These are phyloP conservation scores for Pelodiscus sinensis DNA, from an alignment of 2,113 vertebrate species.

Conservation along the genomic window DNA sequence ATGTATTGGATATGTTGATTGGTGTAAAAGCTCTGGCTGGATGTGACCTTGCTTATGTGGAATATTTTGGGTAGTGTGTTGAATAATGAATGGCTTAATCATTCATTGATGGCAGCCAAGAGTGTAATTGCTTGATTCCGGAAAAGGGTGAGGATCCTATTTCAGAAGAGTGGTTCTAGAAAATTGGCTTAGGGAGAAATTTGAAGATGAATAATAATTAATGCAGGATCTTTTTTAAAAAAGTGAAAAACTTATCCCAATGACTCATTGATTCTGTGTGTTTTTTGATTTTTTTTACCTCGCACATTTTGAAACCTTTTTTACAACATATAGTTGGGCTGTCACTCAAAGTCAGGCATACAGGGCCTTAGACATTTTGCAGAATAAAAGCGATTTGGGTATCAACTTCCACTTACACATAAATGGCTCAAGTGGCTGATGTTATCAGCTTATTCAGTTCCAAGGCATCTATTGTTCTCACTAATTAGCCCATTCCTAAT, in stretches of 20 bases:
- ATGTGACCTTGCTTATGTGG: slow-evolving; percentile 47
- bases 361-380: not conserved
- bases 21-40: slow-evolving; percentile 41
- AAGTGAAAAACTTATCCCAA: fast-evolving
- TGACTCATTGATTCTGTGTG: not conserved
- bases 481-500: not conserved
- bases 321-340: slow-evolving; percentile 29
- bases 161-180: slow-evolving; percentile 27
- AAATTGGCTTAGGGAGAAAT: fast-evolving
- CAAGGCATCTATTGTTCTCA: slow-evolving; percentile 23
- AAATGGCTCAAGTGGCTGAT: not conserved
- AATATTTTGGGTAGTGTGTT: slow-evolving; percentile 29
- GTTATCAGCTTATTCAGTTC: slow-evolving; percentile 30
- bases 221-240: not conserved
- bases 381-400: slow-evolving; percentile 21
- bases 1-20: not conserved
- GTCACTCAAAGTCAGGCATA: slow-evolving; percentile 22
- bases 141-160: not conserved
- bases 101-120: slow-evolving; percentile 2
- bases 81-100: not conserved
- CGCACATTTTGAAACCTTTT: not conserved
- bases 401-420: not conserved
- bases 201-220: not conserved
- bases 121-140: not conserved
- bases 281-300: not conserved